Conservation (phyloP, 2,888 invertebrate species). For the Orchesella flavescens region DNA sequence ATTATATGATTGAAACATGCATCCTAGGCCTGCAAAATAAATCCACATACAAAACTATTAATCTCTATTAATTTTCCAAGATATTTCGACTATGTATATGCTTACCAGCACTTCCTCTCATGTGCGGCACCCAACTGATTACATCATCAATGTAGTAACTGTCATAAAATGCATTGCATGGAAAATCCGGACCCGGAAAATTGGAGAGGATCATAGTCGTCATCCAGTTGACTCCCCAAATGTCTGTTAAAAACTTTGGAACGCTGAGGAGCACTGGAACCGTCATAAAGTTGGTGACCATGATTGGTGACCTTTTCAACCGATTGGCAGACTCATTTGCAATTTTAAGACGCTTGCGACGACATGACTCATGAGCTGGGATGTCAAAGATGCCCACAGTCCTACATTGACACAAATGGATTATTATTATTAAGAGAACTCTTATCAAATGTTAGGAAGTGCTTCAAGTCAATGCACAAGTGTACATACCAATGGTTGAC, state of each 20-base stretch:
- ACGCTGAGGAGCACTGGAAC: slow-evolving; percentile 55
- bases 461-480: background rate
- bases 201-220: slow-evolving; percentile 64
- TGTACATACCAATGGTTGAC: slow-evolving; percentile 66
- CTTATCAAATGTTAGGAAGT: too few relatives aligned
- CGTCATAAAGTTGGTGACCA: slow-evolving; percentile 64
- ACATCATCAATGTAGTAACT: slow-evolving; percentile 47
- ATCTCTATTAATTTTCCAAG: background rate
- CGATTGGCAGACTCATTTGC: slow-evolving; percentile 42
- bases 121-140: slow-evolving; percentile 60
- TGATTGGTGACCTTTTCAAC: slow-evolving; percentile 60
- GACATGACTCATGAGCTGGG: slow-evolving; percentile 49
- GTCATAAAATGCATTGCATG: slow-evolving; percentile 35
- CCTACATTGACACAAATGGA: slow-evolving; percentile 51
- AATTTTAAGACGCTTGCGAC: slow-evolving; percentile 24
- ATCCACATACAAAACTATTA: too few relatives aligned
- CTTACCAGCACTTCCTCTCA: slow-evolving; percentile 64
- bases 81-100: background rate
- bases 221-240: slow-evolving; percentile 67
- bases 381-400: slow-evolving; percentile 59
- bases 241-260: slow-evolving; percentile 59
- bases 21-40: slow-evolving; percentile 61
- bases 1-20: slow-evolving; percentile 69
- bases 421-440: too few relatives aligned
- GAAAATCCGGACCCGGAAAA: slow-evolving; percentile 59